Base-by-base conservation (phyloP, 2,888 invertebrate genomes). In the Yponomeuta plumbellus region DNA sequence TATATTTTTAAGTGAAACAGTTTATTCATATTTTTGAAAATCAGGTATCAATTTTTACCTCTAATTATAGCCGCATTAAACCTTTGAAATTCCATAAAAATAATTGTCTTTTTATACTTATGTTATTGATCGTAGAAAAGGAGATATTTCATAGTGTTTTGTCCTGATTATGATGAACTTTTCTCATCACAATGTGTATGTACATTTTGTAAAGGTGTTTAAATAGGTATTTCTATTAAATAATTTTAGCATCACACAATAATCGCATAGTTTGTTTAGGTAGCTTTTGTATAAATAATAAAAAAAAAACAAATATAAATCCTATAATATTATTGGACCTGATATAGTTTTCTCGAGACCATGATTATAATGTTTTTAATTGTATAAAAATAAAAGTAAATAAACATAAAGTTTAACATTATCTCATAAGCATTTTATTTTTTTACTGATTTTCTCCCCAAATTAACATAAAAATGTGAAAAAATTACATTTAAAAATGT, bases 181-280 rank as follows among this genome's bases (percentile, higher is more conserved):
- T 3, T 26, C 61, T 34, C 65, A 61, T 57, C 44, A 17, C 68
- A 71, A 74, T 71, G 73, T 82, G 71, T 78, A 79, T 88, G 86
- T 88, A 88, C 79, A 87, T 88, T 88, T 88, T 89, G 88, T 88
- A 88, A 83, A 86, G 79, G 76, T 79, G 75, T 44, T 44, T 44
- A 61, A n/a, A 11, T 66, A 34, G 59, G 21, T 40, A 40, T 59
- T 22, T 21, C 22, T 40, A 61, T 44, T 57, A 58, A 58, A 56
- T 56, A 56, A 17, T n/a, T 56, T 44, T 64, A 39, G 26, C 17
- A 26, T 65, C 57, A 57, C 34, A 58, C 58, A 52, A 65, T 58
- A 40, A 74, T 17, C 73, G 73, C 73, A 71, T 73, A 73, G 67
- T 67, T 73, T 69, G 67, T 63, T 64, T 70, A 70, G 70, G 20